phyloP scores from a whole-genome alignment of 1,140 invertebrate species.

The Araneus ventricosus region DNA sequence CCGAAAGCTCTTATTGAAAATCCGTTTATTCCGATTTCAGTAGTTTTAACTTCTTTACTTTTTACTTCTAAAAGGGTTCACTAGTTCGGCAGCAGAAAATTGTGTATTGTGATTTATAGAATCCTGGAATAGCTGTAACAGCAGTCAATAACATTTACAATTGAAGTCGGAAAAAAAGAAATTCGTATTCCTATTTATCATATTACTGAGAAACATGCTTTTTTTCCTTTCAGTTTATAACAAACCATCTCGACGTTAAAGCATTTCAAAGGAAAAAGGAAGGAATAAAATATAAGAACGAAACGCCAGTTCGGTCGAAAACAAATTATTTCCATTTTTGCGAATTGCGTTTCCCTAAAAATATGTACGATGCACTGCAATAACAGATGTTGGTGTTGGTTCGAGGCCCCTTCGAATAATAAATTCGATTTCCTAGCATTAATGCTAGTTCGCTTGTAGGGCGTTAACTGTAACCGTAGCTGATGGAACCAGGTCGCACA shows the following conservation, averaged over 20 bases:
- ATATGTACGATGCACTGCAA: background rate
- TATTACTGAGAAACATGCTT: background rate
- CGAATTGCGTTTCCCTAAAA: background rate
- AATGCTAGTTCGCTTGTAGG: background rate
- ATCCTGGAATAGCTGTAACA: conserved; percentile 4
- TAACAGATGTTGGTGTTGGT: conserved; percentile 16
- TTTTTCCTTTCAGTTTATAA: background rate
- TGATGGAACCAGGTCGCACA: background rate
- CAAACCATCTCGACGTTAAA: background rate
- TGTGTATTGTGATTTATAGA: background rate
- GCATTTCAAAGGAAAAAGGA: background rate
- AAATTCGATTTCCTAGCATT: conserved; percentile 1
- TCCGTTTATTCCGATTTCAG: conserved; percentile 7
- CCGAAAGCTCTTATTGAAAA: background rate
- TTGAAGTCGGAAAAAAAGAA: background rate
- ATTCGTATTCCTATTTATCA: background rate
- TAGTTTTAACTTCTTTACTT: background rate
- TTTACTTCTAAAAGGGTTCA: background rate
- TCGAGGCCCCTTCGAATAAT: background rate
- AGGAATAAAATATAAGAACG: background rate
- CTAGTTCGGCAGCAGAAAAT: background rate
- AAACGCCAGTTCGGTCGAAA: background rate
- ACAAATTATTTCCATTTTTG: background rate
- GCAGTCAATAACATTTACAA: conserved; percentile 9
- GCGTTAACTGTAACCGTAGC: background rate